Conservation (phyloP, 2,113 vertebrate species). For the Pseudorasbora parva region DNA sequence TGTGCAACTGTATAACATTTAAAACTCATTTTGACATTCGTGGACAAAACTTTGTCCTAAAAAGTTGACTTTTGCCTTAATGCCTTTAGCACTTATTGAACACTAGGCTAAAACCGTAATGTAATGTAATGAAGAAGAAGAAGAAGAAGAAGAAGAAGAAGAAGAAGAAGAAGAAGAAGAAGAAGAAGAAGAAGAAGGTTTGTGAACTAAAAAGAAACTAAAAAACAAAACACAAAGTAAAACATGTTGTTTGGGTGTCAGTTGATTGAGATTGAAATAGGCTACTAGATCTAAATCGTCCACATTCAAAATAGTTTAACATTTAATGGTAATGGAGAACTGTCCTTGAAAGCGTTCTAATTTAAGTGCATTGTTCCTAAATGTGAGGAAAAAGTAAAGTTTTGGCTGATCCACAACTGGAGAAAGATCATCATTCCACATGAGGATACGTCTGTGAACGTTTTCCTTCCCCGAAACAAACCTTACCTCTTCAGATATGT, state of each 20-base stretch:
- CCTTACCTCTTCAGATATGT: constrained; percentile 24
- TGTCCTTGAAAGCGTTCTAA: not conserved
- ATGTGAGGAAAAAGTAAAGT: not conserved
- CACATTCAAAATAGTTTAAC: not conserved
- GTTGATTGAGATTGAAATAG: not conserved
- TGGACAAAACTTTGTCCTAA: not conserved
- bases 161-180: no score
- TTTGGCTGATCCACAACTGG: not conserved
- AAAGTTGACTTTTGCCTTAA: no score
- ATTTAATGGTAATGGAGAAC: not conserved
- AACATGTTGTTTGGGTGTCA: not conserved
- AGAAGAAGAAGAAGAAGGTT: no score
- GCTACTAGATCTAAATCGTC: not conserved
- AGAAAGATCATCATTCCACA: constrained; percentile 28
- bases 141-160: no score
- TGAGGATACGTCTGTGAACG: not conserved
- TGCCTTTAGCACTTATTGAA: no score
- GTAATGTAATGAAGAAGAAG: not conserved
- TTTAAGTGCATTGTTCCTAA: not conserved
- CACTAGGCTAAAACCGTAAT: not conserved
- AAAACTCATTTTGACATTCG: not conserved
- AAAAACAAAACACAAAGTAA: not conserved
- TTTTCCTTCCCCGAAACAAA: not conserved
- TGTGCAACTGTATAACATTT: not conserved
- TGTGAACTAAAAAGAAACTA: no score